A percentile compares a stretch with the other conserved stretches of the same genome.
These are phyloP conservation scores for Trachelus tabidus DNA, from an alignment of 2,888 invertebrate species.

Conservation along the genomic window DNA sequence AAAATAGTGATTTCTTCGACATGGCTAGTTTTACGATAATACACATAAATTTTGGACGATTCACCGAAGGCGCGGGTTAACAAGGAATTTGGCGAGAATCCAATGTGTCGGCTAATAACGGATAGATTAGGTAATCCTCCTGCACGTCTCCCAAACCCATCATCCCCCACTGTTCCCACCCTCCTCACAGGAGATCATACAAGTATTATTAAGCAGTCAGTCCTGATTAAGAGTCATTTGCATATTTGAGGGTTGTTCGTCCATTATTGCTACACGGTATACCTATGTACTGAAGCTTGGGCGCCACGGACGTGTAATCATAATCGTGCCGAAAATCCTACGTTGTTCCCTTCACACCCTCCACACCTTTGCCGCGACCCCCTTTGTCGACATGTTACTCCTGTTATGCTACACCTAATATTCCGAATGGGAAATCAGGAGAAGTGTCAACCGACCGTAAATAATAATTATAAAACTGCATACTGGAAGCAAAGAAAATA, in stretches of 20 bases:
- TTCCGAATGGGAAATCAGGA: too few species aligned
- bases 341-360: too few species aligned
- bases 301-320: too few species aligned
- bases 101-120: slow-evolving; percentile 22
- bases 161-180: not conserved
- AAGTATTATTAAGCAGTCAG: slow-evolving; percentile 24
- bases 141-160: too few species aligned
- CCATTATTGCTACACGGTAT: slow-evolving; percentile 17
- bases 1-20: too few species aligned
- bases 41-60: not conserved
- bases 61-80: slow-evolving; percentile 18
- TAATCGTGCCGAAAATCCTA: too few species aligned
- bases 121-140: slow-evolving; percentile 16
- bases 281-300: not conserved
- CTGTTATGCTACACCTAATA: too few species aligned
- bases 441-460: too few species aligned
- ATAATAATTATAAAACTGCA: too few species aligned
- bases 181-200: slow-evolving; percentile 17
- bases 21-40: not conserved
- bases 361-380: too few species aligned
- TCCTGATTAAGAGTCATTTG: slow-evolving; percentile 23
- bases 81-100: slow-evolving; percentile 20
- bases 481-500: too few species aligned
- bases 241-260: slow-evolving; percentile 19
- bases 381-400: too few species aligned